Conservation (phyloP, 2,797 vertebrate genomes). For the Epinephelus malabaricus region DNA sequence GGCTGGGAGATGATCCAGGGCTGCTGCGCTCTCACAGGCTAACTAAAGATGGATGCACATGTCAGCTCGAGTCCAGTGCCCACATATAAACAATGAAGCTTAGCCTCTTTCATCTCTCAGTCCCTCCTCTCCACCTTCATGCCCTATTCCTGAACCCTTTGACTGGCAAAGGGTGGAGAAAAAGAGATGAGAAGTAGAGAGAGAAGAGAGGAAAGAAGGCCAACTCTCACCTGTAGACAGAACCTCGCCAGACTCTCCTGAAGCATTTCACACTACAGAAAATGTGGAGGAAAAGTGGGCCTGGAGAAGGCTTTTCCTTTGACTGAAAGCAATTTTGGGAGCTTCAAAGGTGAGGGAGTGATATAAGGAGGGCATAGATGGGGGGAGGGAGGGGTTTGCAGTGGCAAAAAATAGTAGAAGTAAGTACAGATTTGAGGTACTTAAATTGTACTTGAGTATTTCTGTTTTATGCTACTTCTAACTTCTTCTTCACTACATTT, state of each 20-base stretch:
- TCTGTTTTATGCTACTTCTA: background rate
- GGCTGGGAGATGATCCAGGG: conserved; percentile 35
- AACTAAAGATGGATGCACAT: conserved; percentile 60
- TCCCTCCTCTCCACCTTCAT: background rate
- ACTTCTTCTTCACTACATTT: too few species aligned
- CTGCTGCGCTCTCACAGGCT: conserved; percentile 6
- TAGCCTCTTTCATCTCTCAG: conserved; percentile 53
- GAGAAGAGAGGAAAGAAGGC: background rate
- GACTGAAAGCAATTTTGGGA: conserved; percentile 16
- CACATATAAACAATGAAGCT: conserved; percentile 66
- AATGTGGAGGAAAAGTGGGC: conserved; percentile 4
- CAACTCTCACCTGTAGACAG: background rate
- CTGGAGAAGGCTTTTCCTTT: conserved; percentile 15
- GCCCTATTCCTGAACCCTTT: background rate
- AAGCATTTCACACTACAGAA: conserved; percentile 14
- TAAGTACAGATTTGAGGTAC: background rate
- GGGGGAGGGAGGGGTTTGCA: background rate
- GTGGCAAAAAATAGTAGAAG: background rate
- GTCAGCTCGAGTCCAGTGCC: conserved; percentile 58
- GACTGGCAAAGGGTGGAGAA: background rate
- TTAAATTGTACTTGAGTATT: background rate
- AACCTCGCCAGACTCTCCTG: background rate
- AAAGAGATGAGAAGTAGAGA: background rate
- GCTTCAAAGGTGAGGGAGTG: conserved; percentile 48
- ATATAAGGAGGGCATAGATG: background rate